Evolutionary conservation across 2,113 vertebrate genomes (phyloP).

Genomic region (Struthio camelus): DNA sequence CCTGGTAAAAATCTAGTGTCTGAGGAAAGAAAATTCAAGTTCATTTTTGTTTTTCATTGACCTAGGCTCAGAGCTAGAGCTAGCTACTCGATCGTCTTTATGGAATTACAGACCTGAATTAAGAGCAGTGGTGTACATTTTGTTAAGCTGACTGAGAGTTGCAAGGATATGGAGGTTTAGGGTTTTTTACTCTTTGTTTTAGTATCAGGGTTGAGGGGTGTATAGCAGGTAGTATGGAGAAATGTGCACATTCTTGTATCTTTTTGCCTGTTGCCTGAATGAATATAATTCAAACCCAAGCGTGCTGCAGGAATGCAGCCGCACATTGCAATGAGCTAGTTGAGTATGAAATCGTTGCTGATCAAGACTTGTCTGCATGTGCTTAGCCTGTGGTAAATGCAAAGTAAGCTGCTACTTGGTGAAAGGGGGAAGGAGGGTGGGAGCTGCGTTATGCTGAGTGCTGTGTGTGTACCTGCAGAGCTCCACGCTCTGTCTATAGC

Average conservation of each 20-base stretch:
- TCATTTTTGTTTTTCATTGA: background rate
- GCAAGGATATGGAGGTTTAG: background rate
- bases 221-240: background rate
- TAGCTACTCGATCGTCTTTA: background rate
- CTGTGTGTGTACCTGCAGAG: background rate
- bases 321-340: background rate
- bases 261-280: background rate
- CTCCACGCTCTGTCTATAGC: background rate
- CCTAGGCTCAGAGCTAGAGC: background rate
- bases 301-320: background rate
- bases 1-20: background rate
- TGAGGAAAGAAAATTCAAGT: background rate
- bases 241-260: background rate
- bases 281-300: background rate
- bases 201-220: background rate
- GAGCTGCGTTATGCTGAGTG: background rate
- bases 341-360: background rate
- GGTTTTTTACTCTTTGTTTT: background rate
- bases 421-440: background rate
- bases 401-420: background rate
- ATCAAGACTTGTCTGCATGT: background rate
- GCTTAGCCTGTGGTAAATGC: background rate
- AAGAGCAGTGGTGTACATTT: background rate
- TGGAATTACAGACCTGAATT: background rate
- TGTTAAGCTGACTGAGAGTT: background rate